Evolutionary conservation across 1,140 invertebrate species (phyloP).

Genomic region (Ips typographus): DNA sequence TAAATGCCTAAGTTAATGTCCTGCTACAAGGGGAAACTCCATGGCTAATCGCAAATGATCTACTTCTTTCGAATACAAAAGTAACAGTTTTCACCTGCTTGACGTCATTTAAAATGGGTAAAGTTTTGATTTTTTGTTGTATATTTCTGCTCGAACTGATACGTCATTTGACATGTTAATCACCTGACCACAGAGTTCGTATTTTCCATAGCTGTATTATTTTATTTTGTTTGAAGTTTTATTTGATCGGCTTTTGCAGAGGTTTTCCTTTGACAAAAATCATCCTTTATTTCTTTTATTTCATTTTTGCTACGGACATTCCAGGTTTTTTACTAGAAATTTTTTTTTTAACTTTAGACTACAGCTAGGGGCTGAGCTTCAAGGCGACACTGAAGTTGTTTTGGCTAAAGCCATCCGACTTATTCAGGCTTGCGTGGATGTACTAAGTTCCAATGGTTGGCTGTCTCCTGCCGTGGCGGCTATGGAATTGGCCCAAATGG

Average conservation of each 20-base stretch:
- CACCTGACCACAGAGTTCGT: too few species aligned
- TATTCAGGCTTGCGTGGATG: constrained; percentile 99
- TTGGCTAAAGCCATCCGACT: constrained; percentile 84
- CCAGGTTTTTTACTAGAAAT: too few species aligned
- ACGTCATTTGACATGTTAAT: too few species aligned
- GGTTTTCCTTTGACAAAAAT: background rate
- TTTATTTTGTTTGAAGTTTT: background rate
- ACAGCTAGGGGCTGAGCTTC: constrained; percentile 92
- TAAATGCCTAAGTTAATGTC: too few species aligned
- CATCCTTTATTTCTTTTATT: background rate
- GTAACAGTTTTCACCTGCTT: too few species aligned
- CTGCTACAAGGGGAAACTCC: too few species aligned
- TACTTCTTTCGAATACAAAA: too few species aligned
- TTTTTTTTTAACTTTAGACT: constrained; percentile 57
- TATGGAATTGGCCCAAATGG: constrained; percentile 99
- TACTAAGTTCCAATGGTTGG: constrained; percentile 97
- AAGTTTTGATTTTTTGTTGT: too few species aligned
- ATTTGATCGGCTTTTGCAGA: background rate
- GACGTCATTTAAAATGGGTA: too few species aligned
- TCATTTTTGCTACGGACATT: background rate
- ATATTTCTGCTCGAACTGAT: too few species aligned
- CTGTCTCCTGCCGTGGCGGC: constrained; percentile 95
- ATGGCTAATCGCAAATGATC: too few species aligned
- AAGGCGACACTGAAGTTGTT: constrained; percentile 93
- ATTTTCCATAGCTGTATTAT: too few species aligned